Evolutionary conservation across 2,113 vertebrate genomes (phyloP).

Genomic region (Butorides virescens): DNA sequence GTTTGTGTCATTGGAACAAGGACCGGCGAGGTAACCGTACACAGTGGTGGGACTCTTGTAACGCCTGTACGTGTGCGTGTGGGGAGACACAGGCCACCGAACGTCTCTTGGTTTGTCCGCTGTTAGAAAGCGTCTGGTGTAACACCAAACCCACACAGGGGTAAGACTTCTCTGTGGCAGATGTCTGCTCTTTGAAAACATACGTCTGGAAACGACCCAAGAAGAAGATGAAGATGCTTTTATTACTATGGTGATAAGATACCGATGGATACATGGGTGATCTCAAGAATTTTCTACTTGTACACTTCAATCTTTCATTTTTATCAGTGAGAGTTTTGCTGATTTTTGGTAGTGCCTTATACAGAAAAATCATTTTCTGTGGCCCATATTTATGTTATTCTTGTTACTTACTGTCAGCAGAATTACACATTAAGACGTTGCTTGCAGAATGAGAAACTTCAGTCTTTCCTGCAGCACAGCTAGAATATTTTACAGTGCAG

Average conservation of each 20-base stretch:
- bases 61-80: accelerated
- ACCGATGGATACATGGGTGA: not conserved
- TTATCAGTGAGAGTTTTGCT: not conserved
- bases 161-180: not conserved
- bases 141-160: not conserved
- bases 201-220: not conserved
- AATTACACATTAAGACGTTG: not conserved
- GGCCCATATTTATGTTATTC: not conserved
- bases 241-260: not conserved
- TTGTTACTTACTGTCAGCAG: not conserved
- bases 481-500: not conserved
- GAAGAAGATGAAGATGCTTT: not conserved
- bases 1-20: not conserved
- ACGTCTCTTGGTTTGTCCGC: not conserved
- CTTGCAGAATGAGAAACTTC: not conserved
- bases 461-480: not conserved
- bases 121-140: not conserved
- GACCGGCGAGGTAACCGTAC: too few species aligned
- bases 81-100: not conserved
- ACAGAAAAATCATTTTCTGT: not conserved
- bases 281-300: not conserved
- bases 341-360: not conserved
- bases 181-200: not conserved
- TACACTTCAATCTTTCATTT: not conserved
- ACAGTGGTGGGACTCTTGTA: not conserved